phyloP scores from a whole-genome alignment of 2,113 vertebrate species.

The Dermatemys mawii region DNA sequence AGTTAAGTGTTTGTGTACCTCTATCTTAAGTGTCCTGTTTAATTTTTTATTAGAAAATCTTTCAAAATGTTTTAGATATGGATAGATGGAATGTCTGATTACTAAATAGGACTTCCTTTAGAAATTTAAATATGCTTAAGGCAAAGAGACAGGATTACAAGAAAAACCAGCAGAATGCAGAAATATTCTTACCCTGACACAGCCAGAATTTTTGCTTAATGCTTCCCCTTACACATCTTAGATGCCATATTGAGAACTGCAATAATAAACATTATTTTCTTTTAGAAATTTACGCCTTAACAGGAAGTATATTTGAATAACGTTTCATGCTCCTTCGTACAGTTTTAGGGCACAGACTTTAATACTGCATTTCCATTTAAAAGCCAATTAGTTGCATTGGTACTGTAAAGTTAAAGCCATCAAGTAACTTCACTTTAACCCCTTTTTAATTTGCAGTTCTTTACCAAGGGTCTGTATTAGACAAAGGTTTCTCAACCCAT shows the following conservation, averaged over 20 bases:
- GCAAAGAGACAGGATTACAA: background rate
- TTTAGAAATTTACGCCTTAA: background rate
- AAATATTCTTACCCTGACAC: background rate
- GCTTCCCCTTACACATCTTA: background rate
- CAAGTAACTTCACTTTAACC: background rate
- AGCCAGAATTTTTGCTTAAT: background rate
- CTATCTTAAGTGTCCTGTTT: background rate
- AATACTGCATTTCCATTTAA: background rate
- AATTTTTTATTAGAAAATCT: background rate
- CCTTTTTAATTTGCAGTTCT: background rate
- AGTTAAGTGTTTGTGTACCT: background rate
- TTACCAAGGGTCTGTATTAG: background rate
- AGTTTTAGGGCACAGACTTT: background rate
- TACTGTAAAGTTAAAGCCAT: background rate
- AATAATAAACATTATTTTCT: background rate
- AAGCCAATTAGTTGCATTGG: background rate
- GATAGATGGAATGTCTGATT: background rate
- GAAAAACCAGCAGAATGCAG: background rate
- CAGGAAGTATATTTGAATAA: background rate
- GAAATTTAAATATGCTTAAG: background rate
- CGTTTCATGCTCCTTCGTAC: background rate
- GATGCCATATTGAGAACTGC: background rate
- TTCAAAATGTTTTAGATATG: background rate
- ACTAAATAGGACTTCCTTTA: background rate
- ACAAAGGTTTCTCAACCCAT: background rate